These are phyloP conservation scores for Lathronympha strigana DNA, from an alignment of 2,888 invertebrate genomes.

Conservation along the genomic window DNA sequence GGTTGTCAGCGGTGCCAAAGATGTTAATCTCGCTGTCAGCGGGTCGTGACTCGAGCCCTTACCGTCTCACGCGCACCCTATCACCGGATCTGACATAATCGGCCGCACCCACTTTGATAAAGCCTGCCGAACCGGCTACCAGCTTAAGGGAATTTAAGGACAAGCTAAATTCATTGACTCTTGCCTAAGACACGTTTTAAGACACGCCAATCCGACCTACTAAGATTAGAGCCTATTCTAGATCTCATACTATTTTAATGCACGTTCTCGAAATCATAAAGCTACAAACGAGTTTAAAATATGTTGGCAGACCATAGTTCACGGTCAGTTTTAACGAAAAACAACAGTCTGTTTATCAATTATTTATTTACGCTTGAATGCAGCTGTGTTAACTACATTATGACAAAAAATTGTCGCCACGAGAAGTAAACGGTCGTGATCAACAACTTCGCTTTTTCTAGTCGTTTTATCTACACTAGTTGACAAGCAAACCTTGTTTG, in stretches of 20 bases:
- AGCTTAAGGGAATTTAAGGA: constrained; percentile 15
- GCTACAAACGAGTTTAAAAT: no score
- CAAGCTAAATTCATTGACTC: constrained; percentile 5
- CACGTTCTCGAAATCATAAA: no score
- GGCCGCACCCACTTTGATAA: constrained; percentile 33
- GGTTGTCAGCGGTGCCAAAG: constrained; percentile 19
- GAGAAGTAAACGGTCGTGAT: constrained; percentile 9
- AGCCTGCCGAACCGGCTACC: constrained; percentile 21
- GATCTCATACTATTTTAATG: neutral
- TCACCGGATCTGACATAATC: constrained; percentile 40
- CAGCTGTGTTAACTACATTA: constrained; percentile 15
- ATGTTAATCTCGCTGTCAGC: constrained; percentile 30
- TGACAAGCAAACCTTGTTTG: constrained; percentile 19
- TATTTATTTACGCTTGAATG: constrained; percentile 19
- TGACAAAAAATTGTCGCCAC: constrained; percentile 17
- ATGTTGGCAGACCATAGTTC: neutral
- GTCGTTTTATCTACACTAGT: constrained; percentile 5
- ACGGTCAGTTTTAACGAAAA: neutral
- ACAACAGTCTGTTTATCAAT: constrained; percentile 3
- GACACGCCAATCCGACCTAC: neutral
- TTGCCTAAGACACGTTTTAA: neutral
- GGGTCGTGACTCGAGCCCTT: constrained; percentile 36
- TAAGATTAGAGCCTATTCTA: neutral
- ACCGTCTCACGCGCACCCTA: constrained; percentile 32
- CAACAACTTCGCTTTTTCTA: constrained; percentile 13